Percentiles rank a stretch among this genome's conserved stretches.
These are phyloP conservation scores for Ophraella communa DNA, from an alignment of 2,888 invertebrate genomes.

Conservation along the genomic window DNA sequence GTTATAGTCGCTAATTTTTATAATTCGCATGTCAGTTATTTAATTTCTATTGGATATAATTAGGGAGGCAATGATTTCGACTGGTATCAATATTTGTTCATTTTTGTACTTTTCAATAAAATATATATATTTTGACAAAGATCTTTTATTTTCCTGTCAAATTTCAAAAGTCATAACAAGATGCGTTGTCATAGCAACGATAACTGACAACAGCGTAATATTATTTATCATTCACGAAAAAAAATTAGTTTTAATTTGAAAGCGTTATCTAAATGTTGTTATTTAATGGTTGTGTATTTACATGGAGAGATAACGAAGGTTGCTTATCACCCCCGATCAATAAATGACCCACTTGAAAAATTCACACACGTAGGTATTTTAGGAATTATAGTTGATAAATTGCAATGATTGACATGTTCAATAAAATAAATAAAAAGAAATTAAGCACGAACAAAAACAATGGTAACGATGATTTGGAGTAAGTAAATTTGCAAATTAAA, in stretches of 20 bases:
- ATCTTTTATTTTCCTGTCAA: background rate
- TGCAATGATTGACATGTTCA: background rate
- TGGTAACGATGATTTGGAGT: background rate
- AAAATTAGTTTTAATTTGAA: too few relatives aligned
- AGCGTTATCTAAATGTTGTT: too few relatives aligned
- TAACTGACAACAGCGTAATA: too few relatives aligned
- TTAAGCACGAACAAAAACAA: background rate
- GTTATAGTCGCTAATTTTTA: background rate
- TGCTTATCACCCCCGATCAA: too few relatives aligned
- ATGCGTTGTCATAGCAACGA: too few relatives aligned
- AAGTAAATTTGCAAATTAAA: background rate
- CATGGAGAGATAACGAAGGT: too few relatives aligned
- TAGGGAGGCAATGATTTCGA: slow-evolving; percentile 7
- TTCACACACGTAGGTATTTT: too few relatives aligned
- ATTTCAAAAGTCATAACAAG: background rate
- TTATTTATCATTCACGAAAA: too few relatives aligned
- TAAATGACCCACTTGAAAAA: too few relatives aligned
- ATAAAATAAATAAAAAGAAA: background rate
- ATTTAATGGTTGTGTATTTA: too few relatives aligned
- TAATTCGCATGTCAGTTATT: background rate
- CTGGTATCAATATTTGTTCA: background rate
- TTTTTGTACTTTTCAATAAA: slow-evolving; percentile 15
- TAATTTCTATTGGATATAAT: background rate
- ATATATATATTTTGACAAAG: slow-evolving; percentile 2
- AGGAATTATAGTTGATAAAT: background rate